Base-by-base conservation (phyloP, 2,797 vertebrate genomes). In the Chromobotia macracanthus region DNA sequence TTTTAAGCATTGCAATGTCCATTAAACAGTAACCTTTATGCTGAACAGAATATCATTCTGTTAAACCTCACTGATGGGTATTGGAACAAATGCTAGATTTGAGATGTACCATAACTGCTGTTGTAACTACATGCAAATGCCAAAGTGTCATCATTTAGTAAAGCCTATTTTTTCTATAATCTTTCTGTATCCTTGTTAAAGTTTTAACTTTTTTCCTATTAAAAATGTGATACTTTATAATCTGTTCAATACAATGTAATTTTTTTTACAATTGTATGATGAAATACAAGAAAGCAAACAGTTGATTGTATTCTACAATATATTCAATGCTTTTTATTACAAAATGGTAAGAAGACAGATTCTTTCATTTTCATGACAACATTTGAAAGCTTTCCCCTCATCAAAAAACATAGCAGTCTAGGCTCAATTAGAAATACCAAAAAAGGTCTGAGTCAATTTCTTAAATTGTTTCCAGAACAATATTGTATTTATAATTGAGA, bases 381-480 rank as follows among this genome's bases (percentile, higher is more conserved):
- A 3, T 58, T n/a, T 51, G 3, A 56, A 58, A 5, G 67, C 23
- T 50, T 18, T 46, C 25, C 7, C 12, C 18, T 68, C 23, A 35
- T 13, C 70, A 21, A 44, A 60, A 74, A 68, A 38, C 70, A 67
- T 53, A 72, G 50, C 60, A 48, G 64, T 60, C 31, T 44, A 28
- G 38, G 70, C 64, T 56, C 28, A 28, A 44, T 61, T 38, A 63
- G 35, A 70, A 77, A 70, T 13, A 69, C 31, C 15, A 66, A 68
- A 61, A 71, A 61, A 61, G 75, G 31, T 77, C 69, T 28, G 58
- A 78, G 18, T 55, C 75, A 48, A 50, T 50, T 65, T 60, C 48
- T 38, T 23, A 55, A 79, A 82, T 48, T 55, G 81, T 75, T 70
- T 70, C 63, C 65, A 70, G 15, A 75, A 75, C 65, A 79, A 75